Evolutionary conservation across 2,888 invertebrate genomes (phyloP).

Genomic region (Escarpia spicata): DNA sequence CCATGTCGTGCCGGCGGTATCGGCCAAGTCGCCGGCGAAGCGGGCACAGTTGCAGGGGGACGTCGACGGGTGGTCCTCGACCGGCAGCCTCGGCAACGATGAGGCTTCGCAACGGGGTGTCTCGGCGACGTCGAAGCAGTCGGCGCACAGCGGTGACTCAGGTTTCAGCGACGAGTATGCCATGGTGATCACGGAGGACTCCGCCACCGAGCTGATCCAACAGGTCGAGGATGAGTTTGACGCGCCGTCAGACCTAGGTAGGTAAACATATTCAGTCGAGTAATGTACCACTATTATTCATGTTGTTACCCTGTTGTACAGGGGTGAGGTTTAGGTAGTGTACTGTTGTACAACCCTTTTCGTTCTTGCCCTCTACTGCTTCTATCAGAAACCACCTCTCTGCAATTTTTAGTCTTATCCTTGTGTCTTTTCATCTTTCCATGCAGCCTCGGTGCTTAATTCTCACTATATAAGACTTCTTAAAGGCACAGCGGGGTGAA

Average conservation of each 20-base stretch:
- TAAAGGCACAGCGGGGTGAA: no score
- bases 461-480: no score
- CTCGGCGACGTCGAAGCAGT: conserved; percentile 56
- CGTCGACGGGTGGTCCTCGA: no score
- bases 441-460: no score
- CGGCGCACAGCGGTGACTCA: conserved; percentile 57
- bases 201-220: conserved; percentile 47
- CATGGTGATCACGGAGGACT: conserved; percentile 55
- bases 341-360: neutral
- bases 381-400: no score
- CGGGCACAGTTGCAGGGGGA: neutral
- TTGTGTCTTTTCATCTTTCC: no score
- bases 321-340: neutral
- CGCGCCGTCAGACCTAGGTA: conserved; percentile 48
- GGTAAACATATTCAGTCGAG: conserved; percentile 29
- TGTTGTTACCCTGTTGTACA: neutral
- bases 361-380: no score
- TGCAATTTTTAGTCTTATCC: no score
- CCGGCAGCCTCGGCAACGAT: neutral
- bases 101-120: conserved; percentile 46
- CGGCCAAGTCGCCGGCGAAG: neutral
- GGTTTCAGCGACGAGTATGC: conserved; percentile 53
- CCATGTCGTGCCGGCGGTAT: conserved; percentile 18
- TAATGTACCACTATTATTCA: neutral
- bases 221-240: conserved; percentile 50